phyloP scores from a whole-genome alignment of 2,888 invertebrate species.

The Bellardia pandia region DNA sequence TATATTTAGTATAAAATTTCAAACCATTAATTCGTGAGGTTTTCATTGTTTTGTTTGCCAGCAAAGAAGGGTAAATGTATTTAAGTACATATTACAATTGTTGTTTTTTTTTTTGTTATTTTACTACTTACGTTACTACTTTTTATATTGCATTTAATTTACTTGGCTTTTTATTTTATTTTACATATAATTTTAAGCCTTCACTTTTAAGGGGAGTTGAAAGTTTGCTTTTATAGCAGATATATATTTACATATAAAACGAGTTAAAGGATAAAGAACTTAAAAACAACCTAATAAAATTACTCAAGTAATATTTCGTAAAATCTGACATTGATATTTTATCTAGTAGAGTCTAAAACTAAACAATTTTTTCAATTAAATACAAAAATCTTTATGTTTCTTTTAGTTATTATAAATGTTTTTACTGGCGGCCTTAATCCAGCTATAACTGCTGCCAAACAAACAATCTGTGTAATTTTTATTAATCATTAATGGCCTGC shows the following conservation, averaged over 20 bases:
- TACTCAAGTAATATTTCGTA: too few species aligned
- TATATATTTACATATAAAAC: not conserved
- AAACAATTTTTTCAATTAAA: not conserved
- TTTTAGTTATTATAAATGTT: not conserved
- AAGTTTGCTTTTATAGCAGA: not conserved
- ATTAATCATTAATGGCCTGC: conserved; percentile 38
- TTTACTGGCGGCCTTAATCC: conserved; percentile 13
- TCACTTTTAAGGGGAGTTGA: conserved; percentile 3
- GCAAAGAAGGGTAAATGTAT: conserved; percentile 19
- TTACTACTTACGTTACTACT: not conserved
- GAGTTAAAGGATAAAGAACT: not conserved
- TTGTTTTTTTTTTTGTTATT: not conserved
- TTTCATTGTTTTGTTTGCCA: conserved; percentile 47
- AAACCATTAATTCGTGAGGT: conserved; percentile 70
- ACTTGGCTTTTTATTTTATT: not conserved
- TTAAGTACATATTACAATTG: conserved; percentile 26
- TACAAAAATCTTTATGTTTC: not conserved
- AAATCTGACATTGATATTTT: too few species aligned
- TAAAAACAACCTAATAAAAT: not conserved
- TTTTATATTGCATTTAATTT: conserved; percentile 21
- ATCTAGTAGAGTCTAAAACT: too few species aligned
- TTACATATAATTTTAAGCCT: not conserved
- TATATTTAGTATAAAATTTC: conserved; percentile 58
- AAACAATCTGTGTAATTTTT: conserved; percentile 48
- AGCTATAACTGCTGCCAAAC: conserved; percentile 21